Percentiles rank a stretch among this genome's conserved stretches.
Conservation (phyloP, 2,113 vertebrate species). For the Tretioscincus oriximinensis region DNA sequence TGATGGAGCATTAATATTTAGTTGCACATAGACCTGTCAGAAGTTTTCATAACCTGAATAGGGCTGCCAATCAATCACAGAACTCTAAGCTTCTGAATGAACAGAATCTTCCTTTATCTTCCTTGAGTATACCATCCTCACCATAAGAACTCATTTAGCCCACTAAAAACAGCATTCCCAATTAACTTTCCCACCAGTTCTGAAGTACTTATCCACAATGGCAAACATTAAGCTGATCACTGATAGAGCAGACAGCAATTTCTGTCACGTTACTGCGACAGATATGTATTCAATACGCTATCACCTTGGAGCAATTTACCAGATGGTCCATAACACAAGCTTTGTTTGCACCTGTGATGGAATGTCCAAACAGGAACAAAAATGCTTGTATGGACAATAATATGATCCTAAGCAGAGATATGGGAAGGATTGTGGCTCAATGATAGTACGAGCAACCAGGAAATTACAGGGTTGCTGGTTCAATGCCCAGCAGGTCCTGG, state of each 20-base stretch:
- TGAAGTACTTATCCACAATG: background rate
- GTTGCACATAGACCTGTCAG: background rate
- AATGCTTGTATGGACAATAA: background rate
- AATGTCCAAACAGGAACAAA: background rate
- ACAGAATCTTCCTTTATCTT: background rate
- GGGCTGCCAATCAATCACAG: conserved; percentile 4
- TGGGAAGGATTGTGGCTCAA: background rate
- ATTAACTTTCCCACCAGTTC: background rate
- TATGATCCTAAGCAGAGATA: background rate
- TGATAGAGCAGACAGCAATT: background rate
- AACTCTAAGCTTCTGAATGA: background rate
- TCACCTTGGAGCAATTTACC: background rate
- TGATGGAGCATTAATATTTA: conserved; percentile 20
- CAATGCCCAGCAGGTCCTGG: too few relatives aligned
- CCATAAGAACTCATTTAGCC: background rate
- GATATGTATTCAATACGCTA: background rate
- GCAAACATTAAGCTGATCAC: background rate
- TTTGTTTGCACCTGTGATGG: background rate
- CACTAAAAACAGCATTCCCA: background rate
- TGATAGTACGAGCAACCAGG: too few relatives aligned
- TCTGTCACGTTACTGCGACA: background rate
- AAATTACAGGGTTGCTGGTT: too few relatives aligned
- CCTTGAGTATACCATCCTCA: background rate
- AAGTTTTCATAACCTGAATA: background rate
- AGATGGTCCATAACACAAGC: background rate